Percentiles rank a stretch among this genome's conserved stretches.
Conservation (phyloP, 2,113 vertebrate genomes). For the Hydrochoerus hydrochaeris region DNA sequence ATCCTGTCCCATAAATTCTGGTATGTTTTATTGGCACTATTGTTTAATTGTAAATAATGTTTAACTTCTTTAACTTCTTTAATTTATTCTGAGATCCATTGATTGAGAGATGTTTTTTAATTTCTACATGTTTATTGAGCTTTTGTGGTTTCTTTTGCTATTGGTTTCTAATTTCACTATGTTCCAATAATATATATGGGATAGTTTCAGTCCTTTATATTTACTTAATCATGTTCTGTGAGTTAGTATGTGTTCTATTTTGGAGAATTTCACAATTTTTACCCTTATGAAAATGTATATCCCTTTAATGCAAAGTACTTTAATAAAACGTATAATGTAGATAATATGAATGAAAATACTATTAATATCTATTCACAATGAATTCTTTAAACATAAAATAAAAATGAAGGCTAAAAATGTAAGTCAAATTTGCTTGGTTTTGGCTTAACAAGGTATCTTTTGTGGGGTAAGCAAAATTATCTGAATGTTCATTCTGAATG, state of each 20-base stretch:
- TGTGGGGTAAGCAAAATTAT: neutral
- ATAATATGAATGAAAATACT: neutral
- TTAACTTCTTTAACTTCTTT: neutral
- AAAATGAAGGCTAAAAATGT: neutral
- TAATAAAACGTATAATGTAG: neutral
- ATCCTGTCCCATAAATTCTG: neutral
- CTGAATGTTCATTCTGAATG: neutral
- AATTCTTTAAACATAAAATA: neutral
- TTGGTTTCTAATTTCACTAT: neutral
- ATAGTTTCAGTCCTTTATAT: neutral
- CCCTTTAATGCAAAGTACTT: neutral
- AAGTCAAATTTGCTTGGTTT: neutral
- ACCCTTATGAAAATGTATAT: neutral
- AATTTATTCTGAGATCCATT: neutral
- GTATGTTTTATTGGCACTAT: neutral
- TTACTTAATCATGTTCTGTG: neutral
- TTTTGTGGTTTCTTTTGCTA: neutral
- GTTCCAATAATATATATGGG: neutral
- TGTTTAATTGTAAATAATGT: neutral
- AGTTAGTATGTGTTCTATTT: neutral
- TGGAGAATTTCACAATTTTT: neutral
- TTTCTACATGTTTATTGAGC: neutral
- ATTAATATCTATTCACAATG: neutral
- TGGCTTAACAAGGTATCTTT: neutral
- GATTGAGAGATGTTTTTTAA: neutral